phyloP scores from a whole-genome alignment of 2,888 invertebrate species.

The Laothoe populi region DNA sequence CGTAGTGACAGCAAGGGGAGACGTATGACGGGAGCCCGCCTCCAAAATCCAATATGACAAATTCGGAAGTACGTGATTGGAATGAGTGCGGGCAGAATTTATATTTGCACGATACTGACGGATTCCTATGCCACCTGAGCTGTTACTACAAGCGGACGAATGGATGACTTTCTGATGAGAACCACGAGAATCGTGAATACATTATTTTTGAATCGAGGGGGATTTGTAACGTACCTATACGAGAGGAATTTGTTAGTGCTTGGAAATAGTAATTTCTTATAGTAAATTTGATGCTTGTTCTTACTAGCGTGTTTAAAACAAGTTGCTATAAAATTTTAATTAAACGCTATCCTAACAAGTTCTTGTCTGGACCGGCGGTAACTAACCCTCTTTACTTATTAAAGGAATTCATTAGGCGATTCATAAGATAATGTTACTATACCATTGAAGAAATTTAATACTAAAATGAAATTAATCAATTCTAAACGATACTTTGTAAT shows the following conservation, averaged over 20 bases:
- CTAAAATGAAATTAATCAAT: no score
- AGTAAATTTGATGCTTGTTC: background rate
- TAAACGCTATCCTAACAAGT: constrained; percentile 1
- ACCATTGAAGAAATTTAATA: background rate
- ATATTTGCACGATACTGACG: constrained; percentile 62
- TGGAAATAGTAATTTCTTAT: background rate
- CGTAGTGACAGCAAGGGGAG: constrained; percentile 75
- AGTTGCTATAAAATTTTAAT: constrained; percentile 7
- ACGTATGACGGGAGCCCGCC: constrained; percentile 74
- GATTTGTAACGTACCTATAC: constrained; percentile 28
- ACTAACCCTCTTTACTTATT: background rate
- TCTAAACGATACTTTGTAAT: no score
- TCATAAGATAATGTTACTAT: background rate
- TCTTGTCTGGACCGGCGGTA: background rate
- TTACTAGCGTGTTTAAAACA: background rate
- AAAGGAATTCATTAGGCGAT: constrained; percentile 3
- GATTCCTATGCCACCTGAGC: constrained; percentile 58
- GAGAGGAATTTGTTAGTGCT: background rate
- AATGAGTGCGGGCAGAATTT: constrained; percentile 75
- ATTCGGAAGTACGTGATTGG: constrained; percentile 83
- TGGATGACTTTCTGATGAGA: constrained; percentile 59
- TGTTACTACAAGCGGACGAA: constrained; percentile 50
- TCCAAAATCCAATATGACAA: constrained; percentile 84
- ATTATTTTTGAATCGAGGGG: constrained; percentile 39
- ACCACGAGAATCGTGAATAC: constrained; percentile 33